A percentile compares a stretch with the other conserved stretches of the same genome.
These are phyloP conservation scores for Lepisosteus oculatus DNA, from an alignment of 2,113 vertebrate genomes.

Conservation along the genomic window DNA sequence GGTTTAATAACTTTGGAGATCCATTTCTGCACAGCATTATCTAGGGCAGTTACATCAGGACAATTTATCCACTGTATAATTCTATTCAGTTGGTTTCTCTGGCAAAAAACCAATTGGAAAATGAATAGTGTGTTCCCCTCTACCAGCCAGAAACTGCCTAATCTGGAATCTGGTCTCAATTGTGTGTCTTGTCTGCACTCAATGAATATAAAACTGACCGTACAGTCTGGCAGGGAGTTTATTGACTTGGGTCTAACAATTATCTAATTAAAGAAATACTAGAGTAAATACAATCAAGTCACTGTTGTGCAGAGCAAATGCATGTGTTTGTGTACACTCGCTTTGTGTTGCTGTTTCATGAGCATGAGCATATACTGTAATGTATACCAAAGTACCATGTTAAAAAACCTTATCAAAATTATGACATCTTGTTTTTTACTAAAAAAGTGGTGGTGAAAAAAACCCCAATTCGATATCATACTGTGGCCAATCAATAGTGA, in stretches of 20 bases:
- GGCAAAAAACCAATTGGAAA: conserved; percentile 6
- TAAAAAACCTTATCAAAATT: too few species aligned
- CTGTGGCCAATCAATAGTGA: too few species aligned
- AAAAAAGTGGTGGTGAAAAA: too few species aligned
- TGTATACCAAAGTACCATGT: too few species aligned
- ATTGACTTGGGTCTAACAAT: conserved; percentile 18
- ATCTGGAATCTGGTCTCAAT: conserved; percentile 17
- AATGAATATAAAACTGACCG: conserved; percentile 23
- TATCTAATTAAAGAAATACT: neutral
- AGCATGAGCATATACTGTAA: too few species aligned
- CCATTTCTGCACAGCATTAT: conserved; percentile 16
- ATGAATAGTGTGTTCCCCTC: conserved; percentile 8
- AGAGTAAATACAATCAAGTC: conserved; percentile 3
- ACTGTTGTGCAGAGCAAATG: neutral
- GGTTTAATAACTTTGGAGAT: conserved; percentile 5
- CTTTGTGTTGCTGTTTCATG: too few species aligned
- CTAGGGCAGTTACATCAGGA: conserved; percentile 23
- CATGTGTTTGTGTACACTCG: too few species aligned
- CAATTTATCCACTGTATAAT: conserved; percentile 34
- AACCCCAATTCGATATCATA: too few species aligned
- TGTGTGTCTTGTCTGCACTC: conserved; percentile 18
- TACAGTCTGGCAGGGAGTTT: conserved; percentile 11
- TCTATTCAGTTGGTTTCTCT: conserved; percentile 2
- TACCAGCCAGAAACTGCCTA: conserved; percentile 9
- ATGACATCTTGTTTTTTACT: too few species aligned